phyloP scores from a whole-genome alignment of 2,888 invertebrate species.

The Acanthosepion esculentum region DNA sequence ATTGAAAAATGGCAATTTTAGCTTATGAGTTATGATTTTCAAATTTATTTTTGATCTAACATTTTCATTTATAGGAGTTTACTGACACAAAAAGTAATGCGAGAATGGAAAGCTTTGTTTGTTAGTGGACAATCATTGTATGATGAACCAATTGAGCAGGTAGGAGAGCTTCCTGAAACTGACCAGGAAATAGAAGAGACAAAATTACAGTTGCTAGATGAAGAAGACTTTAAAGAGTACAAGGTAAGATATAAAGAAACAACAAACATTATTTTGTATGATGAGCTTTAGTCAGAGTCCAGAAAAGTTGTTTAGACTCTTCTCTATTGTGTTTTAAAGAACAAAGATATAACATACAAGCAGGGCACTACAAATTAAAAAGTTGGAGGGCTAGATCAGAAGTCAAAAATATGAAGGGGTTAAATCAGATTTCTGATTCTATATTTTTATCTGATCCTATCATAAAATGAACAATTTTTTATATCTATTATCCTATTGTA shows the following conservation, averaged over 20 bases:
- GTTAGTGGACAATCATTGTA: conserved; percentile 71
- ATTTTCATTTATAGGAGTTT: conserved; percentile 59
- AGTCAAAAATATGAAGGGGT: too few species aligned
- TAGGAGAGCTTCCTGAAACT: conserved; percentile 41
- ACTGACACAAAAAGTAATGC: conserved; percentile 72
- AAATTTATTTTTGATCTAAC: not conserved
- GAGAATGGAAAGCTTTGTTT: conserved; percentile 73
- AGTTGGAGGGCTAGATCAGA: too few species aligned
- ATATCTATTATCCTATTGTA: too few species aligned
- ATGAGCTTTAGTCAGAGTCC: not conserved
- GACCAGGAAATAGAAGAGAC: conserved; percentile 68
- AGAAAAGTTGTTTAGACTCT: not conserved
- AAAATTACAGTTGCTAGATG: conserved; percentile 70
- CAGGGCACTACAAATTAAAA: too few species aligned
- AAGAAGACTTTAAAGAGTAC: conserved; percentile 74
- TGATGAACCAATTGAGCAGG: conserved; percentile 58
- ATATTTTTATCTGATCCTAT: too few species aligned
- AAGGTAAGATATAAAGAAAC: conserved; percentile 61
- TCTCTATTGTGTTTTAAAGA: not conserved
- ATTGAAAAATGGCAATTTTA: not conserved
- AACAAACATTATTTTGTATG: not conserved
- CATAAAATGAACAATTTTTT: too few species aligned
- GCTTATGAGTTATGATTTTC: not conserved
- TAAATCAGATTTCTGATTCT: too few species aligned
- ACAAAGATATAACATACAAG: not conserved